phyloP scores from a whole-genome alignment of 2,113 vertebrate species.

The Rafetus swinhoei region DNA sequence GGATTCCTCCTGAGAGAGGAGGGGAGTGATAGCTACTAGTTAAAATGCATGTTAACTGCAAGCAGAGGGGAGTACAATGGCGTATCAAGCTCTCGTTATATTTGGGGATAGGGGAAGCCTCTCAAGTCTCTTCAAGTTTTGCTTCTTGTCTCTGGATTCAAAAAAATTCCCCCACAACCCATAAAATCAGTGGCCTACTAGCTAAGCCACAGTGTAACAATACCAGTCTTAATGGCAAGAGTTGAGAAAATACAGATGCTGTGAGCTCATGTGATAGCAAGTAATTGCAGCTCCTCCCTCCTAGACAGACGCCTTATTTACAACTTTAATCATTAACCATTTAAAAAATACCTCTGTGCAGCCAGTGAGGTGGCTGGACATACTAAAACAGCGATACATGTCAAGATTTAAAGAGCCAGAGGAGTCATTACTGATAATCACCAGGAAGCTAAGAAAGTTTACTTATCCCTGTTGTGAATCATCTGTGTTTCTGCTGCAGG shows the following conservation, averaged over 20 bases:
- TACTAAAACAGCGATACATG: neutral
- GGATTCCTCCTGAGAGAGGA: neutral
- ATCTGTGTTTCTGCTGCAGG: neutral
- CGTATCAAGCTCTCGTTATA: neutral
- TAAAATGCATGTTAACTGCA: neutral
- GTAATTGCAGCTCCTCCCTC: neutral
- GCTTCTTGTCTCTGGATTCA: neutral
- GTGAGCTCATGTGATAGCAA: neutral
- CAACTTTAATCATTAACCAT: slow-evolving; percentile 28
- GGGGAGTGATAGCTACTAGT: neutral
- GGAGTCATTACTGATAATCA: neutral
- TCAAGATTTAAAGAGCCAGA: neutral
- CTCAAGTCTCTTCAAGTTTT: neutral
- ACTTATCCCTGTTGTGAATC: neutral
- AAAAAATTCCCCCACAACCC: neutral
- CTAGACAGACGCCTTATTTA: neutral
- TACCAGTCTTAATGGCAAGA: slow-evolving; percentile 26
- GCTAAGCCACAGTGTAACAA: neutral
- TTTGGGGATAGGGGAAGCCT: accelerated
- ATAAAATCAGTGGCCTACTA: neutral
- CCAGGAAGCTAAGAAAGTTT: slow-evolving; percentile 18
- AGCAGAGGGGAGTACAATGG: neutral
- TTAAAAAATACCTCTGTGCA: neutral
- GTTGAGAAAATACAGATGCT: neutral
- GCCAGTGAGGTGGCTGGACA: accelerated